phyloP scores from a whole-genome alignment of 2,797 vertebrate genomes.

The Platyrinchus mystaceus region DNA sequence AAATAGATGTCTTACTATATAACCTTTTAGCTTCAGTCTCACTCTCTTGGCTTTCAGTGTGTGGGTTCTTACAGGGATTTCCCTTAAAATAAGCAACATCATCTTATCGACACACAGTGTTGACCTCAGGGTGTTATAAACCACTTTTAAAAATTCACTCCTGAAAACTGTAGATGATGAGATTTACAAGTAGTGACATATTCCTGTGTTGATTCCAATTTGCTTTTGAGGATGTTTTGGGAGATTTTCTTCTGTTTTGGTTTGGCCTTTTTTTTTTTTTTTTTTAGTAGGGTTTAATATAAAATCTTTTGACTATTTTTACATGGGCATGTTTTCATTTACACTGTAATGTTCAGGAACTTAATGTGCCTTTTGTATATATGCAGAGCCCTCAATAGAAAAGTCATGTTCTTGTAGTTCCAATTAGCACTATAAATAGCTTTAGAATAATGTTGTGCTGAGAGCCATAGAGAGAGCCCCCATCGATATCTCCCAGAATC shows the following conservation, averaged over 20 bases:
- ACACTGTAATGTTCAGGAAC: constrained; percentile 14
- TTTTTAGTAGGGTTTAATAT: background rate
- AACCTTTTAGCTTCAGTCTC: background rate
- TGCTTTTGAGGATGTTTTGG: background rate
- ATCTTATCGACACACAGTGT: background rate
- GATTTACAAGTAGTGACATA: background rate
- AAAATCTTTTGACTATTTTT: constrained; percentile 23
- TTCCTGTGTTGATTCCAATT: background rate
- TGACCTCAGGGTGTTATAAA: background rate
- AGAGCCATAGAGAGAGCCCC: background rate
- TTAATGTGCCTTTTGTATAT: constrained; percentile 19
- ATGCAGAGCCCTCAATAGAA: background rate
- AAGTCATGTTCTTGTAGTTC: background rate
- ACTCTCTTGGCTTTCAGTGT: background rate
- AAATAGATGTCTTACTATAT: background rate
- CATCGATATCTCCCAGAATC: background rate
- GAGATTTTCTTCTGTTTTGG: background rate
- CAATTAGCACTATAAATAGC: constrained; percentile 35
- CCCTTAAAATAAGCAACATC: background rate
- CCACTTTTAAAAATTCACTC: background rate
- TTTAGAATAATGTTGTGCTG: background rate
- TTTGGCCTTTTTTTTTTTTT: background rate
- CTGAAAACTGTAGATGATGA: background rate
- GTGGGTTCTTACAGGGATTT: background rate
- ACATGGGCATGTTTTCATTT: constrained; percentile 50